Base-by-base conservation (phyloP, 2,113 vertebrate genomes). In the Poeciliopsis turrubarensis region DNA sequence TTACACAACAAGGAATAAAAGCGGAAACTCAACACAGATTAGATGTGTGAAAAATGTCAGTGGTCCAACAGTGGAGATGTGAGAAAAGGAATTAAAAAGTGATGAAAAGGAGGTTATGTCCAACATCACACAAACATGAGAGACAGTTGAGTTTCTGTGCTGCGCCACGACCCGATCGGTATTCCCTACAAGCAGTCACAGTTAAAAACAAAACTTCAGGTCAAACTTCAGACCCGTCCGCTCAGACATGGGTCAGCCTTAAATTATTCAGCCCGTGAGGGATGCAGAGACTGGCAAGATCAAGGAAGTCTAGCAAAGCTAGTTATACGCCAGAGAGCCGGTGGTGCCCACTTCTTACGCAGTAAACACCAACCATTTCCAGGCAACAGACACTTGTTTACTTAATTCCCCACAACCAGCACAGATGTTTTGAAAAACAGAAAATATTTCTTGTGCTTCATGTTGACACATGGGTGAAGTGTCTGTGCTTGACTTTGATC, bases 81-180 rank as follows among this genome's bases (percentile, higher is more conserved):
- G 60, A 78, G 68, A 68, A 29, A 29, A 29, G 51, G 68, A 83
- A 51, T 37, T 65, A 8, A 22, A 31, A 60, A 19, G 79, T 54
- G 15, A 70, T 63, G 63, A 75, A 81, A 75, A 62, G 64, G 34
- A 78, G 78, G 70, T 82, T 73, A 66, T 91, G 89, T 90, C 84
- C 68, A 70, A 87, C 86, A 82, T 90, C 87, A 83, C 77, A 88
- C 86, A 92, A 91, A 93, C 91, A 92, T 87, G 88, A 89, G 84
- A 73, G 79, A 80, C 83, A 76, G 60, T 77, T 74, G 64, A 86
- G 83, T 86, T 90, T 79, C 74, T 67, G 70, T 72, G 78, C 78
- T 29, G 29, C 37, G 75, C 81, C 17, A 22, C 73, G 64, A 73
- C 66, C 75, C 14, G 37, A 32, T 30, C 78, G 30, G 82, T 39